These are phyloP conservation scores for Heliconius erato DNA, from an alignment of 2,888 invertebrate genomes.

Conservation along the genomic window DNA sequence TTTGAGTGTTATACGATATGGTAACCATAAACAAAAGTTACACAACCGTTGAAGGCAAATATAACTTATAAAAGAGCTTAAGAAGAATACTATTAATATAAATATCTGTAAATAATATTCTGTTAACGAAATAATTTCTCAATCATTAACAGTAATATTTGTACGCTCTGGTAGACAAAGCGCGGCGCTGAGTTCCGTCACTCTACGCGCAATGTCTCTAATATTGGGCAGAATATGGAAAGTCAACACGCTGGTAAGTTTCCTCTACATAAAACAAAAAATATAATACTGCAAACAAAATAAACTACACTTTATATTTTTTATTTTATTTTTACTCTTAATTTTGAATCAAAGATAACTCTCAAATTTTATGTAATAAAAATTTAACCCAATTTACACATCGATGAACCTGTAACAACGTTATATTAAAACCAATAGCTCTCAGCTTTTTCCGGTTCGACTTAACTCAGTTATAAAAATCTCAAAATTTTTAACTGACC, in stretches of 20 bases:
- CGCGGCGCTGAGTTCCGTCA: not conserved
- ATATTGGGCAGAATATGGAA: too few species aligned
- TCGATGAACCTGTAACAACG: constrained; percentile 12
- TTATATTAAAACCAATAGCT: constrained; percentile 22
- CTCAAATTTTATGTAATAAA: not conserved
- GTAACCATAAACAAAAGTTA: not conserved
- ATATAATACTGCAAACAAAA: not conserved
- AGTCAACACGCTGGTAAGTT: too few species aligned
- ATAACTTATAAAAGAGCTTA: not conserved
- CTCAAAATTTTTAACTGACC: not conserved
- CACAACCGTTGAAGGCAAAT: not conserved
- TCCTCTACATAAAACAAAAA: not conserved
- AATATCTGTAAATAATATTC: too few species aligned
- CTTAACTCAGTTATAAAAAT: constrained; percentile 19
- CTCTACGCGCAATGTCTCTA: not conserved
- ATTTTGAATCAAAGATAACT: not conserved
- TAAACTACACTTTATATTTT: not conserved
- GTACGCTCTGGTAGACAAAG: not conserved
- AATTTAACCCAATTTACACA: constrained; percentile 6
- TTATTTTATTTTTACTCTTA: not conserved
- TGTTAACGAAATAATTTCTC: not conserved
- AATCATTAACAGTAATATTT: not conserved
- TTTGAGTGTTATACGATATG: not conserved
- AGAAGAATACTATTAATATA: too few species aligned
- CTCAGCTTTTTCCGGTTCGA: not conserved